These are phyloP conservation scores for Lytechinus pictus DNA, from an alignment of 35 echinoderm and acorn worm species.

Conservation along the genomic window DNA sequence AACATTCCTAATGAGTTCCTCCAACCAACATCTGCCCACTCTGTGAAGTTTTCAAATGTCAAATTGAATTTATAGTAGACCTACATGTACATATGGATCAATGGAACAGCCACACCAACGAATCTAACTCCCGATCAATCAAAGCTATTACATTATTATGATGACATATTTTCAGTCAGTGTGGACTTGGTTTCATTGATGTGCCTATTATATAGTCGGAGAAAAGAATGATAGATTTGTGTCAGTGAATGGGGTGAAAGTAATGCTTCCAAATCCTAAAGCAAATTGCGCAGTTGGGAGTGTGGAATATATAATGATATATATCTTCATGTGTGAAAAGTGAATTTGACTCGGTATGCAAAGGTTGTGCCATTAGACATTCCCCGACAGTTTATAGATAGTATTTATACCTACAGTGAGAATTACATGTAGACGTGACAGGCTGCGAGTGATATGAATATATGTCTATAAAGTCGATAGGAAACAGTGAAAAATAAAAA, in stretches of 20 bases:
- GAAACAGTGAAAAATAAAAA: too few species aligned
- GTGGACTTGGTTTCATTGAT: too few species aligned
- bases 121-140: too few species aligned
- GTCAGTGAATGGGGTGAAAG: background rate
- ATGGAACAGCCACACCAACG: background rate
- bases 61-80: background rate
- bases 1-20: slow-evolving; percentile 32
- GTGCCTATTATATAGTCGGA: too few species aligned
- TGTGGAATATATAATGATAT: background rate
- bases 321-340: background rate
- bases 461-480: too few species aligned
- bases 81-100: background rate
- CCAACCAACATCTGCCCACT: background rate
- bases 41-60: background rate
- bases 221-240: background rate
- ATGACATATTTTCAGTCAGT: too few species aligned
- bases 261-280: too few species aligned
- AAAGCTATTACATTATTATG: too few species aligned
- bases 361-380: background rate
- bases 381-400: background rate
- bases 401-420: background rate
- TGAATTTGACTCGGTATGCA: background rate
- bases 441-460: too few species aligned
- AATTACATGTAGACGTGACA: too few species aligned
- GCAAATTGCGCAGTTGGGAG: too few species aligned